These are phyloP conservation scores for Peromyscus maniculatus DNA, from an alignment of 2,113 vertebrate species.

Conservation along the genomic window DNA sequence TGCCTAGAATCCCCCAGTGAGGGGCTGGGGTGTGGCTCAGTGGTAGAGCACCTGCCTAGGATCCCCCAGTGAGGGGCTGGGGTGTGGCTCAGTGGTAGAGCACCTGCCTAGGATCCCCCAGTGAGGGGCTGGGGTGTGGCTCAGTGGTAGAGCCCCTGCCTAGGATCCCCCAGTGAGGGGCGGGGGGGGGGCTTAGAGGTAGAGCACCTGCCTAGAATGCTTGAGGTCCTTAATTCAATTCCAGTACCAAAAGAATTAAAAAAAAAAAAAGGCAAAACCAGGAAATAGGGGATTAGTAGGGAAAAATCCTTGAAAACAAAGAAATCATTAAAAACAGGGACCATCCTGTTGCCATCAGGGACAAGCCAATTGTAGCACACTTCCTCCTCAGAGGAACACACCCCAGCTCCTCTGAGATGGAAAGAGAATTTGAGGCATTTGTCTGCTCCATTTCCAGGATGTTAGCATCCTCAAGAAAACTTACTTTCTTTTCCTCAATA, in stretches of 20 bases:
- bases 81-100: not conserved
- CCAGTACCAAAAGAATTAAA: not conserved
- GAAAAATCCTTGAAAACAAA: not conserved
- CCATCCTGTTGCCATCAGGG: not conserved
- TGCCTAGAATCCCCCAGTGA: not conserved
- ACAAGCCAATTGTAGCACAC: not conserved
- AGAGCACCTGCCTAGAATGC: not conserved
- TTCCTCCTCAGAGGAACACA: not conserved
- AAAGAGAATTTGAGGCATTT: not conserved
- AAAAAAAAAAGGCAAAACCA: not conserved
- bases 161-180: not conserved
- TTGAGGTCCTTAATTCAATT: not conserved
- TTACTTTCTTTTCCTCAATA: not conserved
- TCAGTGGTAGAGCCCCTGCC: no score
- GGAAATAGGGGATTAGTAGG: not conserved
- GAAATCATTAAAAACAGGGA: not conserved
- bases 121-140: not conserved
- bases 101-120: not conserved
- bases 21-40: not conserved
- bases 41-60: not conserved
- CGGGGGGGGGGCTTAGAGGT: not conserved
- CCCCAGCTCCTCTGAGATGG: not conserved
- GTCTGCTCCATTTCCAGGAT: not conserved
- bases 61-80: not conserved
- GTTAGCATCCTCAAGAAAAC: not conserved